phyloP scores from a whole-genome alignment of 1,140 invertebrate genomes.

The Mamestra configurata region DNA sequence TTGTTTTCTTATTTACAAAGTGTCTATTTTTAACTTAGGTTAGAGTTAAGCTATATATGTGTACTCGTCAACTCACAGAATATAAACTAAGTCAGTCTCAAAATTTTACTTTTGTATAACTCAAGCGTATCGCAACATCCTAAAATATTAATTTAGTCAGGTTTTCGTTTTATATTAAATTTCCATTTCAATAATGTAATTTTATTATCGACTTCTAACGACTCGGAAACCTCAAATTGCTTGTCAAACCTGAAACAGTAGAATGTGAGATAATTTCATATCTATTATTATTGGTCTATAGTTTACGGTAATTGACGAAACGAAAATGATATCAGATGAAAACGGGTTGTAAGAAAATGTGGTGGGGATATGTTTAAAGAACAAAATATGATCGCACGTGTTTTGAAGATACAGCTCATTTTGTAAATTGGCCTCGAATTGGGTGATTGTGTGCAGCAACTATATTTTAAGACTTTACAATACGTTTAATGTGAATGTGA shows the following conservation, averaged over 20 bases:
- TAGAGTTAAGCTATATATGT: too few species aligned
- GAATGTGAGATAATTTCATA: neutral
- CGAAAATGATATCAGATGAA: conserved; percentile 22
- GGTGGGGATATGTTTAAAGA: conserved; percentile 35
- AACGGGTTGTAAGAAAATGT: conserved; percentile 42
- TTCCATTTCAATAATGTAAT: neutral
- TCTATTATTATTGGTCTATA: conserved; percentile 8
- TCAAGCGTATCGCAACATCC: neutral
- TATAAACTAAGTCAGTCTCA: too few species aligned
- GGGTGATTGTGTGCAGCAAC: conserved; percentile 17
- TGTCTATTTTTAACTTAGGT: neutral
- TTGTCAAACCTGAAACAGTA: neutral
- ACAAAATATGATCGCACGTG: conserved; percentile 29
- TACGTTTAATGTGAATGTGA: neutral
- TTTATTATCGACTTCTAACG: neutral
- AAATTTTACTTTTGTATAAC: too few species aligned
- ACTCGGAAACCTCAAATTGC: neutral
- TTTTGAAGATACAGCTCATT: conserved; percentile 38
- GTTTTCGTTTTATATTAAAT: neutral
- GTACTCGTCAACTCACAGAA: too few species aligned
- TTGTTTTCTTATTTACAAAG: neutral
- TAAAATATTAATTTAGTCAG: neutral
- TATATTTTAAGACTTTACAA: neutral
- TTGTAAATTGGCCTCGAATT: conserved; percentile 20
- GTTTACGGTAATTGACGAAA: neutral